Conservation (phyloP, 2,888 invertebrate species). For the Sclerodermus sp. region DNA sequence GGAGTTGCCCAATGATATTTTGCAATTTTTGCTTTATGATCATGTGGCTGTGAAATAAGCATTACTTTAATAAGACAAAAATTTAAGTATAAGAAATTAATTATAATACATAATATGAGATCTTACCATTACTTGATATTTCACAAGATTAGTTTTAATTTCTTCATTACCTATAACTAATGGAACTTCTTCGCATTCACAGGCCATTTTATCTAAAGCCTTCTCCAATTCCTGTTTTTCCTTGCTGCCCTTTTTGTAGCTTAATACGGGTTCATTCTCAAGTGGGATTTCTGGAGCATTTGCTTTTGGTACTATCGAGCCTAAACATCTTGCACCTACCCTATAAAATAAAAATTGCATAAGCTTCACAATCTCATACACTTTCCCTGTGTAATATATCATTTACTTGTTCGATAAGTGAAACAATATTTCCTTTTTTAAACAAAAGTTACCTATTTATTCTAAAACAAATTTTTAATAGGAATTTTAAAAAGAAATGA, state of each 20-base stretch:
- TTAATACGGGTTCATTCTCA: slow-evolving; percentile 78
- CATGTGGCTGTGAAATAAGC: slow-evolving; percentile 72
- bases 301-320: slow-evolving; percentile 68
- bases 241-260: slow-evolving; percentile 79
- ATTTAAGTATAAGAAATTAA: neutral
- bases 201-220: slow-evolving; percentile 68
- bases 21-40: slow-evolving; percentile 85
- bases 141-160: slow-evolving; percentile 72
- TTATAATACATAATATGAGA: neutral
- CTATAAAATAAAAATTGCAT: slow-evolving; percentile 38
- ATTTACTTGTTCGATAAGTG: too few species aligned
- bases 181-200: slow-evolving; percentile 81
- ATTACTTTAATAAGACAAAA: neutral
- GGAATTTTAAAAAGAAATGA: too few species aligned
- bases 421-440: too few species aligned
- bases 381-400: too few species aligned
- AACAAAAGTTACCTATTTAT: too few species aligned
- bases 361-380: too few species aligned
- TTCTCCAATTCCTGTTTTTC: slow-evolving; percentile 76
- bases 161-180: slow-evolving; percentile 95
- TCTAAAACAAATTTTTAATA: too few species aligned
- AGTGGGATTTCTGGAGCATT: slow-evolving; percentile 70
- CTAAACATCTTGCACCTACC: slow-evolving; percentile 59
- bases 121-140: slow-evolving; percentile 74
- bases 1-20: slow-evolving; percentile 90